phyloP scores from a whole-genome alignment of 2,797 vertebrate species.

The Smutsia gigantea region DNA sequence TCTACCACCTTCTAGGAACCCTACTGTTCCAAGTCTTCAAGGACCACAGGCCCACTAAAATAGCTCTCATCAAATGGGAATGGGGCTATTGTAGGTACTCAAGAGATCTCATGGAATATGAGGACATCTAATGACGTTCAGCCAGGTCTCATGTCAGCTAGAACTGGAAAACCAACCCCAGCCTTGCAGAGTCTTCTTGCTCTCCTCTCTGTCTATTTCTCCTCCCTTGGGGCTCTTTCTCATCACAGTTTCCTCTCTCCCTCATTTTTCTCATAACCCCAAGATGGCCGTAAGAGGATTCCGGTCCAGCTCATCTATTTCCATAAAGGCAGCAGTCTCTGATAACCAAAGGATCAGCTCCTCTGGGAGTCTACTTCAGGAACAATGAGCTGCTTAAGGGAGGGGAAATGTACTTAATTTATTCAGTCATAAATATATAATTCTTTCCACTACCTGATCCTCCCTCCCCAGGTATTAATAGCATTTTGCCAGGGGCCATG shows the following conservation, averaged over 20 bases:
- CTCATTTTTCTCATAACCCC: background rate
- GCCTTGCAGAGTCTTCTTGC: background rate
- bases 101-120: background rate
- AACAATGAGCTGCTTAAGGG: background rate
- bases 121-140: background rate
- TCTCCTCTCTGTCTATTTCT: background rate
- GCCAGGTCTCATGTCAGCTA: background rate
- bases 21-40: background rate
- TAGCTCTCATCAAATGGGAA: background rate
- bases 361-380: background rate
- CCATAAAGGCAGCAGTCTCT: background rate
- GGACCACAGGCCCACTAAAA: background rate
- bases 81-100: background rate
- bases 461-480: background rate
- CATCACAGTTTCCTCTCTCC: background rate
- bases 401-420: background rate
- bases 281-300: background rate
- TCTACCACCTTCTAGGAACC: background rate
- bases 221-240: background rate
- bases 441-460: background rate
- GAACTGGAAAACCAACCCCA: background rate
- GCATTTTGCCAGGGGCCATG: background rate
- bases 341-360: background rate
- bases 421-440: background rate
- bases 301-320: background rate